phyloP scores from a whole-genome alignment of 2,113 vertebrate species.

The Semnornis frantzii region DNA sequence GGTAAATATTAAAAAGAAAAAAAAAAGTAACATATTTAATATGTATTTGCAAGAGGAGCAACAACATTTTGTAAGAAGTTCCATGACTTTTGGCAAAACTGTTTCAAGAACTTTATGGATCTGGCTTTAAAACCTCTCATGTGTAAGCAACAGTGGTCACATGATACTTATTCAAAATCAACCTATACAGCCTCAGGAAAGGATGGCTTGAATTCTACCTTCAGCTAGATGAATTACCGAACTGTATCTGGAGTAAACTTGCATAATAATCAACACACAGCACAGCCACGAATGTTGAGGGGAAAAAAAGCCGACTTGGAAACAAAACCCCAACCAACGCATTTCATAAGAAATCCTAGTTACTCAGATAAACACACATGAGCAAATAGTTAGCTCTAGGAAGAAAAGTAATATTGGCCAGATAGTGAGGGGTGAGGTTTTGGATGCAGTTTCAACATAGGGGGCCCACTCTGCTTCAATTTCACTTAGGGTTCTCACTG shows the following conservation, averaged over 20 bases:
- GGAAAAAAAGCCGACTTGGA: rapidly evolving
- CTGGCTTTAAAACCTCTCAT: neutral
- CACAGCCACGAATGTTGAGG: neutral
- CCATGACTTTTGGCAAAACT: neutral
- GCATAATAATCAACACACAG: neutral
- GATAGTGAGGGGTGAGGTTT: neutral
- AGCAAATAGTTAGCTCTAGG: neutral
- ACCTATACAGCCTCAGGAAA: neutral
- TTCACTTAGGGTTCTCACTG: neutral
- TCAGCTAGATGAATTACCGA: neutral
- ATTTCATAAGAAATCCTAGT: neutral
- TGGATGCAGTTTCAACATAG: neutral
- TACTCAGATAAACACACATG: neutral
- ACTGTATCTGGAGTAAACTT: neutral
- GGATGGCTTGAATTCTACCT: neutral
- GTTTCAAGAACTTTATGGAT: neutral
- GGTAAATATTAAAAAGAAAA: neutral
- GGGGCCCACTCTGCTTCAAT: neutral
- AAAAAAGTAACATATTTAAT: neutral
- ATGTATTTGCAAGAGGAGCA: neutral
- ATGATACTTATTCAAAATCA: neutral
- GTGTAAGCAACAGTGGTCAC: neutral
- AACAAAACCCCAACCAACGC: neutral
- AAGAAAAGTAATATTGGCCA: neutral
- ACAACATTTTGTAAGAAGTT: neutral